Base-by-base conservation (phyloP, 2,113 vertebrate genomes). In the Indicator maculatus region DNA sequence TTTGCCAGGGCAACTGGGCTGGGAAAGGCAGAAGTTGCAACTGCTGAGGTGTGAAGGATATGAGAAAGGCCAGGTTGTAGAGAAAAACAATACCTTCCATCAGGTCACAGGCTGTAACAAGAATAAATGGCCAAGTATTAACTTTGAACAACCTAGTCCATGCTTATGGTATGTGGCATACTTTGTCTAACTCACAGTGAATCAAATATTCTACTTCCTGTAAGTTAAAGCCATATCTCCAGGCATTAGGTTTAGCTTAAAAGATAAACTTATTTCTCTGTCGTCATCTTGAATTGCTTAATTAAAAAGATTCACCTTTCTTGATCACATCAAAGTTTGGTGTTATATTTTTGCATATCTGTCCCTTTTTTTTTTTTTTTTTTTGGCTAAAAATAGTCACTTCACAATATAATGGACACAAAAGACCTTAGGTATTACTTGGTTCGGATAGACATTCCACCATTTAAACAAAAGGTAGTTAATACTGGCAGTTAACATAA, bases 61-160 rank as follows among this genome's bases (percentile, higher is more conserved):
- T 26, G 53, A 52, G 77, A 59, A 15, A 31, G 59, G 55, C 31
- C 75, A 92, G 45, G 39, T 17, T 65, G n/a, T 5, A 74, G 36
- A 76, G 45, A 60, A 83, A 90, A 44, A 16, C 18, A n/a, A 10
- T 4, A 6, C 7, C 6, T 67, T 86, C 21, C 33, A 6, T 41
- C 11, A 44, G 50, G 19, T 27, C 19, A 26, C 31, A 10, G 9
- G 15, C 11, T 16, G 17, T 8, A 67, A 10, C 0, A n/a, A 16
- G 56, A 82, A 75, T 47, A 75, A 75, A 75, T 13, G 16, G 36
- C 17, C 5, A 64, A 18, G 24, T 18, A n/a, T 44, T 56, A 67
- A 30, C 13, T 74, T 33, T 55, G 23, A 66, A 59, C 27, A 55
- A 78, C 8, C 18, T 38, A 67, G 6, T 2, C n/a, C 38, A 12